Evolutionary conservation across 2,888 invertebrate genomes (phyloP).

Genomic region (Ochropacha duplaris): DNA sequence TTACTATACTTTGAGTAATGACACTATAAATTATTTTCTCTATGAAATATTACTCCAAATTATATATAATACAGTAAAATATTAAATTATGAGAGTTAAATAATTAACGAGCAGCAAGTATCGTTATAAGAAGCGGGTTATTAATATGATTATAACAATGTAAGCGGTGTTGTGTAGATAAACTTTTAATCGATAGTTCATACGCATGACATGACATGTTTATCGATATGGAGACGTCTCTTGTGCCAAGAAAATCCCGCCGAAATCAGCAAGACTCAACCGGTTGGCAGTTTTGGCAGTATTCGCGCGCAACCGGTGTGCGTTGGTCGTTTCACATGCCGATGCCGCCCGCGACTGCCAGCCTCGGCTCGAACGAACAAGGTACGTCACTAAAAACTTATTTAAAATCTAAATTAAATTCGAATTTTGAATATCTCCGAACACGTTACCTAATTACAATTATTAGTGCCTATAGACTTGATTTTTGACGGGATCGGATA

Average conservation of each 20-base stretch:
- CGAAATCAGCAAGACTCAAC: conserved; percentile 38
- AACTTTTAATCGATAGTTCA: conserved; percentile 41
- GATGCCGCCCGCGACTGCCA: conserved; percentile 46
- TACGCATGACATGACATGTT: conserved; percentile 14
- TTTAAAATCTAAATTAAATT: conserved; percentile 3
- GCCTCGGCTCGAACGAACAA: conserved; percentile 38
- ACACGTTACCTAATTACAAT: background rate
- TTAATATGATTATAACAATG: background rate
- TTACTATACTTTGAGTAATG: background rate
- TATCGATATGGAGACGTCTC: conserved; percentile 41
- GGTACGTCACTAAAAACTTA: conserved; percentile 54
- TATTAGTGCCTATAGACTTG: background rate
- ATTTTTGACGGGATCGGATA: background rate
- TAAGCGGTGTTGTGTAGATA: conserved; percentile 12
- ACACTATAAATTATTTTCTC: too few species aligned
- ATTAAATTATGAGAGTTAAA: background rate
- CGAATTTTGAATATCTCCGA: background rate
- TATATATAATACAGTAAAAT: too few species aligned
- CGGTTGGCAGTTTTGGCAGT: conserved; percentile 56
- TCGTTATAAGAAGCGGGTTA: background rate
- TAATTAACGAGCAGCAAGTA: background rate
- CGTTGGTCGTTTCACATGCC: conserved; percentile 37
- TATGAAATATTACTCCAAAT: too few species aligned
- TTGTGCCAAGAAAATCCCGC: conserved; percentile 45
- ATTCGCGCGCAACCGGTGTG: conserved; percentile 64